Evolutionary conservation across 2,797 vertebrate genomes (phyloP), one percentile per base, ranked within the genome.

Genomic region (Amblyopsis hoosieri): DNA sequence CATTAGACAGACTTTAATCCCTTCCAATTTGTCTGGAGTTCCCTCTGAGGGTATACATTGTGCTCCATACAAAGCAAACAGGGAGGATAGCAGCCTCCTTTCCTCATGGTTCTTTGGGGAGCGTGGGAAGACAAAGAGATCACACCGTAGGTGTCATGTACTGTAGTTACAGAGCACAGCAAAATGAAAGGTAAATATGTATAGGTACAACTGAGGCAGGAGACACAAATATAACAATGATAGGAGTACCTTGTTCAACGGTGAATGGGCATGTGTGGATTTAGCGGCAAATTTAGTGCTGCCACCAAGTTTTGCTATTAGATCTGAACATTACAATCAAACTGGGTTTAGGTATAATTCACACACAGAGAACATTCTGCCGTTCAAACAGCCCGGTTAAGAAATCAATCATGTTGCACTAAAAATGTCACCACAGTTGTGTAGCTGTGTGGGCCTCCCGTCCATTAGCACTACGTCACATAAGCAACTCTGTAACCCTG

Each of bases 1-100:
- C 80, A 80, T 87, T 80, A 85, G 71, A 19, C 69, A 31, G 42
- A 17, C 78, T 87, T 82, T 87, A 79, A 85, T 85, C 80, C 81
- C 60, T 68, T 66, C 55, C 47, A 60, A 15, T 64, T 70, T 63
- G 66, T 64, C 65, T 33, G 23, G 48, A 57, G 68, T 50, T 46
- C 75, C 83, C 77, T 71, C 66, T 45, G 60, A 79, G 79, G 76
- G 76, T 67, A 72, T 66, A 79, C 75, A 80, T 80, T 67, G 9
- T 57, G 71, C 71, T 64, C 4, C 70, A 14, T 42, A 68, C 62
- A 23, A 65, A 69, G 76, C 68, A 70, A 80, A 74, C 75, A 10
- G 58, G 11, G 67, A 70, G 74, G 68, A 81, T 62, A 74, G 60
- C 56, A 68, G 53, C 47, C 77, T 62, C 62, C 1, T 57, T 73